These are phyloP conservation scores for Gari tellinella DNA, from an alignment of 2,888 invertebrate genomes.

Conservation along the genomic window DNA sequence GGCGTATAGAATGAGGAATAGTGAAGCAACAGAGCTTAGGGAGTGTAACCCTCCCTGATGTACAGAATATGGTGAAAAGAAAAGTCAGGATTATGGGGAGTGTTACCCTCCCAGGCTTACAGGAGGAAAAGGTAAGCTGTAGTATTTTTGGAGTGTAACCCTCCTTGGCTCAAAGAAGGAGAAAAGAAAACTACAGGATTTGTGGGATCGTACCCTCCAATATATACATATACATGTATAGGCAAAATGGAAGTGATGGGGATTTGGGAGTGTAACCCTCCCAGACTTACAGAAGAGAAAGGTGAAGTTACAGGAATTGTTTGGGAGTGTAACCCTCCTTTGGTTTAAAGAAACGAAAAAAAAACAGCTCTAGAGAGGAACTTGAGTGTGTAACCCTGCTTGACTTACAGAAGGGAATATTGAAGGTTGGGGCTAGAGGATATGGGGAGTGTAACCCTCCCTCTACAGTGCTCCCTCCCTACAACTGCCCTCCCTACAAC, in stretches of 20 bases:
- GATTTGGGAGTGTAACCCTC: conserved; percentile 12
- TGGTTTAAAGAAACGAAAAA: too few relatives aligned
- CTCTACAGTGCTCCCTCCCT: too few relatives aligned
- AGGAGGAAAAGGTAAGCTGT: background rate
- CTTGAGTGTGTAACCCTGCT: background rate
- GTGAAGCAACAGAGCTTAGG: background rate
- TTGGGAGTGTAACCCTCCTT: conserved; percentile 1
- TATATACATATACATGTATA: too few relatives aligned
- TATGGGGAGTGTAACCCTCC: background rate
- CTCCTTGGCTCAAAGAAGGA: background rate
- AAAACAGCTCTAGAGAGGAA: too few relatives aligned
- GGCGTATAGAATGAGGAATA: background rate
- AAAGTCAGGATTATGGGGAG: background rate
- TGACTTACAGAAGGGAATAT: background rate
- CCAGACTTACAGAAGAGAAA: background rate
- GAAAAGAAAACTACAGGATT: too few relatives aligned
- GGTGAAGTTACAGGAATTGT: background rate
- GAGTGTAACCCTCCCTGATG: conserved; percentile 3
- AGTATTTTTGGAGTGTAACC: background rate
- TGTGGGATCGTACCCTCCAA: too few relatives aligned
- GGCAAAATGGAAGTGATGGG: background rate
- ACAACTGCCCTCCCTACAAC: too few relatives aligned
- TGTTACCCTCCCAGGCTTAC: conserved; percentile 7
- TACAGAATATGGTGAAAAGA: background rate
- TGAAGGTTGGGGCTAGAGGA: background rate